Evolutionary conservation across 2,888 invertebrate genomes (phyloP).

Genomic region (Caenorhabditis angaria): DNA sequence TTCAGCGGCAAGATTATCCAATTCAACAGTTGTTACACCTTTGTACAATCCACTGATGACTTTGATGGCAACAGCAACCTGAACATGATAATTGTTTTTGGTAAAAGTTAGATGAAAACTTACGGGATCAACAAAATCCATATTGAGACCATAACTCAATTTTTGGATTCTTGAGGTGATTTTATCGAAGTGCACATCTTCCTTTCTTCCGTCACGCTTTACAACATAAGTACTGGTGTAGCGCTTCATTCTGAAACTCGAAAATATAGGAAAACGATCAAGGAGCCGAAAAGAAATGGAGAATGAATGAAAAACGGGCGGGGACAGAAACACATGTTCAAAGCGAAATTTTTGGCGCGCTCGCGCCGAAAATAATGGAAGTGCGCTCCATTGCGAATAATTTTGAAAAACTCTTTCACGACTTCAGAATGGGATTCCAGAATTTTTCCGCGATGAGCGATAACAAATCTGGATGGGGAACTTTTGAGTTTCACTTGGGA

Average conservation of each 20-base stretch:
- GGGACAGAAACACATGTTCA: not conserved
- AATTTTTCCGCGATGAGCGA: too few relatives aligned
- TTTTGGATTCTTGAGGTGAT: conserved; percentile 95
- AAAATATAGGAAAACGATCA: too few relatives aligned
- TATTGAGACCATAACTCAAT: conserved; percentile 91
- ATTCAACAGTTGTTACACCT: conserved; percentile 93
- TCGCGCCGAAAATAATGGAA: not conserved
- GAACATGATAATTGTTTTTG: too few relatives aligned
- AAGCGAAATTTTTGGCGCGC: not conserved
- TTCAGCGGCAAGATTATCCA: conserved; percentile 97
- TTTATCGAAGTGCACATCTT: conserved; percentile 94
- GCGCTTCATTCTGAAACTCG: conserved; percentile 47
- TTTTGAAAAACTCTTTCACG: too few relatives aligned
- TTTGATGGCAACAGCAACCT: conserved; percentile 78
- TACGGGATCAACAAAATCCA: conserved; percentile 90
- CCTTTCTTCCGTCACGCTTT: conserved; percentile 81
- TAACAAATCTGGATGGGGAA: too few relatives aligned
- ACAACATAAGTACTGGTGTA: conserved; percentile 60
- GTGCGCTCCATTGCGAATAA: not conserved
- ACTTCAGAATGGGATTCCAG: too few relatives aligned
- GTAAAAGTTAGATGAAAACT: not conserved
- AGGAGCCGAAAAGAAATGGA: too few relatives aligned
- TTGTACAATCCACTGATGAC: conserved; percentile 93
- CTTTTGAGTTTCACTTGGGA: too few relatives aligned
- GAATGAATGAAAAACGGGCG: not conserved